These are phyloP conservation scores for Tenebrosternarchus preto DNA, from an alignment of 2,113 vertebrate genomes.

Conservation along the genomic window DNA sequence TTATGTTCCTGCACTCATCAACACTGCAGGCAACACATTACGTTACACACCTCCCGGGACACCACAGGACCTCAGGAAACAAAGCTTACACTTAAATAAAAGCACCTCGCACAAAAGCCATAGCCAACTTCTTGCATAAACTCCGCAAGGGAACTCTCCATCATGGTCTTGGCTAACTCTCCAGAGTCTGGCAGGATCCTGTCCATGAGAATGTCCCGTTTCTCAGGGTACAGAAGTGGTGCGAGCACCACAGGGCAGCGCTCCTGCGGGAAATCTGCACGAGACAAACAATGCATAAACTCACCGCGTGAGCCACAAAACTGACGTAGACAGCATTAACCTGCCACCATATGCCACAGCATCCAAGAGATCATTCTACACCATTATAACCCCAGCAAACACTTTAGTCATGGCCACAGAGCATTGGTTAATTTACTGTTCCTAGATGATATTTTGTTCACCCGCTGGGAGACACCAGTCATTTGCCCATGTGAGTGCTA, in stretches of 20 bases:
- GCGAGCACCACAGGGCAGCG: conserved; percentile 99
- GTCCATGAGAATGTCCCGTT: conserved; percentile 99
- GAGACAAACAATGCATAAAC: neutral
- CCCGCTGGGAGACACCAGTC: too few species aligned
- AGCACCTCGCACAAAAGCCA: conserved; percentile 94
- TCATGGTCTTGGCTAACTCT: conserved; percentile 99
- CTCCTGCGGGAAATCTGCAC: conserved; percentile 96
- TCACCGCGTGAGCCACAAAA: neutral
- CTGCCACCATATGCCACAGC: too few species aligned
- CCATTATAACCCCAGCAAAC: neutral
- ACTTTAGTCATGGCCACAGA: too few species aligned
- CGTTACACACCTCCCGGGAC: neutral
- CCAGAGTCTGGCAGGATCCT: conserved; percentile 99
- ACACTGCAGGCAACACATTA: conserved; percentile 70
- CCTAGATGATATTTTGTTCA: too few species aligned
- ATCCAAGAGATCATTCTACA: too few species aligned
- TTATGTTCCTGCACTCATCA: conserved; percentile 98
- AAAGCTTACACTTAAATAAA: neutral
- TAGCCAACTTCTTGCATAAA: conserved; percentile 99
- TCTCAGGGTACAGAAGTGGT: conserved; percentile 99
- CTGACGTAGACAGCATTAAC: too few species aligned
- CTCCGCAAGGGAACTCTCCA: conserved; percentile 98
- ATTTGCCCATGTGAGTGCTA: too few species aligned
- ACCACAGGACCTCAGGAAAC: neutral
- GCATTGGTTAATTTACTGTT: too few species aligned